Percentiles rank a stretch among this genome's conserved stretches.
Conservation (phyloP, 1,140 invertebrate genomes). For the Neotoxoptera formosana region DNA sequence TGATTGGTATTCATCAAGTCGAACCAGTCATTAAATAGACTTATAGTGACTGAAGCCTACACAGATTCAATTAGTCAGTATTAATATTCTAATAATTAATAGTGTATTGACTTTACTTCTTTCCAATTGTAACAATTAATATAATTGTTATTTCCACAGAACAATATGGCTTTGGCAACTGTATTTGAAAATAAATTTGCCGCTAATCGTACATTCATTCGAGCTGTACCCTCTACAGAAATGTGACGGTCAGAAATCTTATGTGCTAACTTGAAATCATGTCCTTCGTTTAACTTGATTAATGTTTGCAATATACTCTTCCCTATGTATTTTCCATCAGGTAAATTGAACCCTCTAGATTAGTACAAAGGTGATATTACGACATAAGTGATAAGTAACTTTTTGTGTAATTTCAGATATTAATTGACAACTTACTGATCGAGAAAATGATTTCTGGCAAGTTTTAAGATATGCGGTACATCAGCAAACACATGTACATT, state of each 20-base stretch:
- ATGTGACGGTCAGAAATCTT: not conserved
- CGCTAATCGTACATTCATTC: not conserved
- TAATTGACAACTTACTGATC: too few relatives aligned
- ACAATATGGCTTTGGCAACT: not conserved
- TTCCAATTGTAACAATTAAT: not conserved
- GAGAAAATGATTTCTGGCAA: too few relatives aligned
- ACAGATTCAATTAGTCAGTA: not conserved
- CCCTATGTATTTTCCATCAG: not conserved
- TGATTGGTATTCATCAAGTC: not conserved
- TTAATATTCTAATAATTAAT: too few relatives aligned
- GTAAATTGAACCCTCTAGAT: not conserved
- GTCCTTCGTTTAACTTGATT: not conserved
- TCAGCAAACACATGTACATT: too few relatives aligned
- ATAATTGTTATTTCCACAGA: not conserved
- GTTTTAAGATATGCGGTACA: too few relatives aligned
- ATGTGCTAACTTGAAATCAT: not conserved
- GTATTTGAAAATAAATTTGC: not conserved
- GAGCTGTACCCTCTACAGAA: not conserved
- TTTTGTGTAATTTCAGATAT: too few relatives aligned
- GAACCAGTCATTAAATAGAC: not conserved
- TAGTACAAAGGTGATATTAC: not conserved
- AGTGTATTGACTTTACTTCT: not conserved
- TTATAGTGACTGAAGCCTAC: not conserved
- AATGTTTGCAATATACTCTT: not conserved
- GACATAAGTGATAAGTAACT: too few relatives aligned